These are phyloP conservation scores for Thamnophis elegans DNA, from an alignment of 2,797 vertebrate species.

Conservation along the genomic window DNA sequence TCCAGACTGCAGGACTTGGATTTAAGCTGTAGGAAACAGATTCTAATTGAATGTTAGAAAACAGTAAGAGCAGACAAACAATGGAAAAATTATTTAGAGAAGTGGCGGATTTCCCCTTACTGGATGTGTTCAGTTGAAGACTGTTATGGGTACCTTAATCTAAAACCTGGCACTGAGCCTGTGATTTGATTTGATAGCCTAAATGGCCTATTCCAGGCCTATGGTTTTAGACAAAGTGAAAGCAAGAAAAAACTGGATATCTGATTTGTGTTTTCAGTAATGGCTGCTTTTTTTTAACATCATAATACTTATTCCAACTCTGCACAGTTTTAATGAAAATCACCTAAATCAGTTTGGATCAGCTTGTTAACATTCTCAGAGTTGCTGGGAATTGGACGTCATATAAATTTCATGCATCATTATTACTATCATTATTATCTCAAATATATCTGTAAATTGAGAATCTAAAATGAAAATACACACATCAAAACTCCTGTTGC, in stretches of 20 bases:
- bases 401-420: background rate
- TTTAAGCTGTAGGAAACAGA: background rate
- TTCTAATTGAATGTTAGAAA: background rate
- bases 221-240: background rate
- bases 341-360: background rate
- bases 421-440: background rate
- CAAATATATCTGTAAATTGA: background rate
- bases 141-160: background rate
- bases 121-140: background rate
- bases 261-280: background rate
- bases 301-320: background rate
- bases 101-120: background rate
- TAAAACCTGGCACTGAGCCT: background rate
- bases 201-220: background rate
- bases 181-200: background rate
- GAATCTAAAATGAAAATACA: constrained; percentile 7
- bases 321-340: constrained; percentile 1
- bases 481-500: background rate
- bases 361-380: background rate
- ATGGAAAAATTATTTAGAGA: background rate
- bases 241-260: background rate
- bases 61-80: background rate
- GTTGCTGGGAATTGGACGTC: background rate
- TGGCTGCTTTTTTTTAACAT: background rate
- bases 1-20: background rate